Evolutionary conservation across 37 sponge, comb jelly and placozoan genomes (phyloP).

Genomic region (Diacarnus erythraeanus): DNA sequence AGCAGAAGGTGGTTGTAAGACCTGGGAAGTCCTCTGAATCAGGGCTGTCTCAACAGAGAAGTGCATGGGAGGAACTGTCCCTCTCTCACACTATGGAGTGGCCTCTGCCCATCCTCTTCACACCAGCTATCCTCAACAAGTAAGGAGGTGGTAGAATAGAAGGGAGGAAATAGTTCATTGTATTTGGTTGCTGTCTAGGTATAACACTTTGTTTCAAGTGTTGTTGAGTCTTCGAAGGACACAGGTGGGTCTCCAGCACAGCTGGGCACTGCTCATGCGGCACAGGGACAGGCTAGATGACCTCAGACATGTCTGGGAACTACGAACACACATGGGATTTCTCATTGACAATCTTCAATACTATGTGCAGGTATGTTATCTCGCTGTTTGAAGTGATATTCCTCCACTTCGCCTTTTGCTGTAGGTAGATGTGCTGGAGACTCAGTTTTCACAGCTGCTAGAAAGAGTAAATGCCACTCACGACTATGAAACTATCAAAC

Average conservation of each 20-base stretch:
- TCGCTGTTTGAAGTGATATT: neutral
- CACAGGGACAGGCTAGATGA: slow-evolving; percentile 6
- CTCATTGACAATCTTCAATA: slow-evolving; percentile 94
- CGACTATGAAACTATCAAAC: slow-evolving; percentile 85
- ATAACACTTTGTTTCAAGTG: slow-evolving; percentile 81
- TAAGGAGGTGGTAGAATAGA: slow-evolving; percentile 15
- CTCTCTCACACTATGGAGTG: slow-evolving; percentile 73
- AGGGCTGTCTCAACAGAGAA: neutral
- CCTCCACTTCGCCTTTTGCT: neutral
- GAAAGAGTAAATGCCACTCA: slow-evolving; percentile 70
- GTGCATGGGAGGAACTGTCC: slow-evolving; percentile 64
- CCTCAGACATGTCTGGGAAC: slow-evolving; percentile 66
- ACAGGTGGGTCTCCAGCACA: slow-evolving; percentile 76
- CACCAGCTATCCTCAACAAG: slow-evolving; percentile 80
- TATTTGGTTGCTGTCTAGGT: slow-evolving; percentile 44
- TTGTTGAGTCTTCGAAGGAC: slow-evolving; percentile 70
- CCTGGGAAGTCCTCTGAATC: neutral
- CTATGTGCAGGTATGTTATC: slow-evolving; percentile 83
- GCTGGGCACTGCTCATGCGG: slow-evolving; percentile 81
- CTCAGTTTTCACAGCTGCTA: slow-evolving; percentile 77
- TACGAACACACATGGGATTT: slow-evolving; percentile 90
- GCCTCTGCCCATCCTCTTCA: slow-evolving; percentile 92
- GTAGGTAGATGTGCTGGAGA: slow-evolving; percentile 91
- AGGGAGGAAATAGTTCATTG: neutral
- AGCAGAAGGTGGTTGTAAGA: neutral